These are phyloP conservation scores for Acleris laterana DNA, from an alignment of 2,888 invertebrate genomes.

Conservation along the genomic window DNA sequence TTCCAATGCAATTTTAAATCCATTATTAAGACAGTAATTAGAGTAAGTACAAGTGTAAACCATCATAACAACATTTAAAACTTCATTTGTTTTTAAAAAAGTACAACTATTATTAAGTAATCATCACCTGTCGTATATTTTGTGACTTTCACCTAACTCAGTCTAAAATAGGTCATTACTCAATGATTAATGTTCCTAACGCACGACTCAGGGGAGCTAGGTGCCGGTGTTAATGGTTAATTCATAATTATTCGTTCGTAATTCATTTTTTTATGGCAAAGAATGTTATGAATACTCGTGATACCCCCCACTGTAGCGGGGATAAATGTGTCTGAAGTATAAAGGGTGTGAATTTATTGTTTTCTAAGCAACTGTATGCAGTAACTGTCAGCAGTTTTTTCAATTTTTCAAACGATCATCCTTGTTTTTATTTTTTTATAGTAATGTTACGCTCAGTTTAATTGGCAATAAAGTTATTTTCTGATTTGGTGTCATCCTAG, in stretches of 20 bases:
- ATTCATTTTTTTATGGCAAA: constrained; percentile 42
- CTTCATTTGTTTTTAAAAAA: neutral
- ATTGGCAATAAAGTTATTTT: no score
- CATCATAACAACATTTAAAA: neutral
- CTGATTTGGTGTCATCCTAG: no score
- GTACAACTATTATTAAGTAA: constrained; percentile 50
- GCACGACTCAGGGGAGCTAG: constrained; percentile 59
- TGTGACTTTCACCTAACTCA: constrained; percentile 40
- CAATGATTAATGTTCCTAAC: constrained; percentile 66
- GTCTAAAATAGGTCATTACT: constrained; percentile 62
- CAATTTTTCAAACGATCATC: neutral
- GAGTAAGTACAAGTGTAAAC: neutral
- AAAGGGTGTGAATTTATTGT: constrained; percentile 44
- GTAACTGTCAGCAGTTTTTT: neutral
- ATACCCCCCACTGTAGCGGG: constrained; percentile 37
- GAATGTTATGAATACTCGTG: constrained; percentile 43
- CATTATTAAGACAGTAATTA: neutral
- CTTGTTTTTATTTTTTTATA: neutral
- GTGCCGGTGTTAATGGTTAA: constrained; percentile 67
- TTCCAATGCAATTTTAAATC: neutral
- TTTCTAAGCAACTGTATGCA: constrained; percentile 16
- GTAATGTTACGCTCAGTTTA: no score
- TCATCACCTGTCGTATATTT: constrained; percentile 48
- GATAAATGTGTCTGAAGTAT: constrained; percentile 34
- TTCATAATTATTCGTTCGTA: constrained; percentile 63